Conservation (phyloP, 2,113 vertebrate species). For the Pluvianellus socialis region DNA sequence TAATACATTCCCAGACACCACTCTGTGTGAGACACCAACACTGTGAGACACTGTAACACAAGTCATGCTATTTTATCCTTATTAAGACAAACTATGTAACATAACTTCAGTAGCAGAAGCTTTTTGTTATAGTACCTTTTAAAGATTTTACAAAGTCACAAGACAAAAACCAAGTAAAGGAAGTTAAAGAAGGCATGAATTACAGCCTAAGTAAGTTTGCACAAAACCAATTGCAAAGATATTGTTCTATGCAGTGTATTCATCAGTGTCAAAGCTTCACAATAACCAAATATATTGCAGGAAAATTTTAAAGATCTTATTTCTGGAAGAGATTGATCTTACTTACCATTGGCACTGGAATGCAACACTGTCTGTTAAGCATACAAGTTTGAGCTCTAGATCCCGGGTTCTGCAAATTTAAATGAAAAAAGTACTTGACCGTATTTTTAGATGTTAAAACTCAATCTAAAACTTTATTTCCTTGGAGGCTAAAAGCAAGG, state of each 20-base stretch:
- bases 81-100: neutral
- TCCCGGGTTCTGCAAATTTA: neutral
- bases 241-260: neutral
- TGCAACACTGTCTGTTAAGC: neutral
- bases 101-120: neutral
- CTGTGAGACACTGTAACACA: neutral
- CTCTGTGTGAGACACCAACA: neutral
- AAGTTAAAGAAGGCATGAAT: neutral
- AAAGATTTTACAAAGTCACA: neutral
- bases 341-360: conserved; percentile 41
- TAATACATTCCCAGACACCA: neutral
- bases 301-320: neutral
- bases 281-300: neutral
- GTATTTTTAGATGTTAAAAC: neutral
- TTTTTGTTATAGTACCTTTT: neutral
- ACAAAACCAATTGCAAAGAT: neutral
- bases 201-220: neutral
- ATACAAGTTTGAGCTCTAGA: neutral
- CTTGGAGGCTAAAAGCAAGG: neutral
- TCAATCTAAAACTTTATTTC: neutral
- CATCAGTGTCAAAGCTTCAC: neutral
- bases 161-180: neutral
- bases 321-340: neutral
- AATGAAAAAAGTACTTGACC: neutral
- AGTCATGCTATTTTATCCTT: neutral